Evolutionary conservation across 2,797 vertebrate genomes (phyloP), one percentile per base, ranked within the genome.

Genomic region (Lithobates sylvaticus): DNA sequence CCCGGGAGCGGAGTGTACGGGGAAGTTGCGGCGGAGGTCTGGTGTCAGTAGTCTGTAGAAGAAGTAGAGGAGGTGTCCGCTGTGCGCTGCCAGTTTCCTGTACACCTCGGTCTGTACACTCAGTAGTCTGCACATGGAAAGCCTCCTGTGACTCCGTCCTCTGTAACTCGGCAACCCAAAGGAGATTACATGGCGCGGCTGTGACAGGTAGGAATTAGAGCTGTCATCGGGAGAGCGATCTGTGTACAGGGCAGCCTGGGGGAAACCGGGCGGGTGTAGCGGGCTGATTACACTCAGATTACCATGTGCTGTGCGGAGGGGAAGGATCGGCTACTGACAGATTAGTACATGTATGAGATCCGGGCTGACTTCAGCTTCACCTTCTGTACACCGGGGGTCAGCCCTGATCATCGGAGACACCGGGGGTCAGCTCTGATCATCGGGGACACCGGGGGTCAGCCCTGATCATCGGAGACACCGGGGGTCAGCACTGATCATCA

Each of bases 121-220:
- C 6, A 8, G 5, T 3, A 6, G 36, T 8, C 26, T 0, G 27
- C n/a, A 8, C 32, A 54, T 61, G 47, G 36, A 18, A 9, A 75
- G 84, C 29, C 70, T 65, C 42, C 26, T 21, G 36, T 47, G 39
- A 21, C 39, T 47, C 34, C 29, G 15, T 84, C 83, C 42, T 3
- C 75, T 39, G 44, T 71, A 84, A 84, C 82, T 72, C 83, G 10
- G 76, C 84, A 26, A 27, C 23, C 77, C 29, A 54, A 75, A 83
- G 85, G 54, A 27, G 85, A 72, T 86, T 83, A 86, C 75, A 67
- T 78, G 85, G 73, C 72, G 80, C 68, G 0, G 29, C 67, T 67
- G 47, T 50, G 67, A 77, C 85, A 87, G 85, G 85, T 87, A 84
- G 67, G 83, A 84, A 50, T 26, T 75, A 81, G 68, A 27, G 58